Evolutionary conservation across 2,888 invertebrate genomes (phyloP).

Genomic region (Caenorhabditis auriculariae): DNA sequence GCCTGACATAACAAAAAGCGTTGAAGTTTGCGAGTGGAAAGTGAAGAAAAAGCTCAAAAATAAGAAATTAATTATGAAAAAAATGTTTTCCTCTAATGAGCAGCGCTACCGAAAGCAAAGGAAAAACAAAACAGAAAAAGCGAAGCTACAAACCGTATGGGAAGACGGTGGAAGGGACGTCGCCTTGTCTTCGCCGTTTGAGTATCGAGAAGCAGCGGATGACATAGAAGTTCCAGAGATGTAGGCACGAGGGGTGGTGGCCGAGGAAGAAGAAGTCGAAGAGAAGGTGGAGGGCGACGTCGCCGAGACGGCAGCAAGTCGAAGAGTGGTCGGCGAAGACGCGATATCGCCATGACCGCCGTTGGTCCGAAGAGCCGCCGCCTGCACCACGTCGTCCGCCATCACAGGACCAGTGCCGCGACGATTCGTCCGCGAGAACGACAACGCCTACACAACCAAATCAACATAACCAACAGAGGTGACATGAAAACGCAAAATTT

Average conservation of each 20-base stretch:
- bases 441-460: slow-evolving; percentile 32
- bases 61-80: too few species aligned
- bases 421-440: slow-evolving; percentile 46
- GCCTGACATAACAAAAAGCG: too few species aligned
- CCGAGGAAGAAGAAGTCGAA: slow-evolving; percentile 10
- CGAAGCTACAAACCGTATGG: slow-evolving; percentile 5
- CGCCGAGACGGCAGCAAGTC: slow-evolving; percentile 9
- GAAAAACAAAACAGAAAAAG: slow-evolving; percentile 7
- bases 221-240: too few species aligned
- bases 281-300: slow-evolving; percentile 12
- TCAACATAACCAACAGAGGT: slow-evolving; percentile 5
- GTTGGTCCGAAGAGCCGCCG: slow-evolving; percentile 6
- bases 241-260: slow-evolving; percentile 4
- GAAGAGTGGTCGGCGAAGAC: slow-evolving; percentile 13
- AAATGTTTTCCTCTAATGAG: too few species aligned
- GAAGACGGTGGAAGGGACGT: slow-evolving; percentile 15
- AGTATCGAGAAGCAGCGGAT: too few species aligned
- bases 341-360: neutral
- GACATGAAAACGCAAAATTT: neutral
- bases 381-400: slow-evolving; percentile 50
- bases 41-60: too few species aligned
- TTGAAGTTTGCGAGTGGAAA: too few species aligned
- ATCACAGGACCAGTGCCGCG: slow-evolving; percentile 59
- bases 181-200: slow-evolving; percentile 12
- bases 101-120: too few species aligned